phyloP scores from a whole-genome alignment of 2,113 vertebrate genomes.

The Sylvia atricapilla region DNA sequence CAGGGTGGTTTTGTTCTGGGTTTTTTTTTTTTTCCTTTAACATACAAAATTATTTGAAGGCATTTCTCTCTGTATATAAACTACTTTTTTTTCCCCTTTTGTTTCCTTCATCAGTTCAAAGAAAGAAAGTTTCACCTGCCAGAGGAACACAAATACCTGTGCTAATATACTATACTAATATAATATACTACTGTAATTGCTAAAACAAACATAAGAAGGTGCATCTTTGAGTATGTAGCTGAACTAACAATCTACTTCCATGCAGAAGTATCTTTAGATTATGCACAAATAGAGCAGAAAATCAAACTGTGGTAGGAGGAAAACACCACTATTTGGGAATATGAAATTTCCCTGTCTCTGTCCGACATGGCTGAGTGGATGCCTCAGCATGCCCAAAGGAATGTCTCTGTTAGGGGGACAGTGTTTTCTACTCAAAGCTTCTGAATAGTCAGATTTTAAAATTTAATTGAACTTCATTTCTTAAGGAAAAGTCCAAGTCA shows the following conservation, averaged over 20 bases:
- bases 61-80: not conserved
- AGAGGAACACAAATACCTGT: not conserved
- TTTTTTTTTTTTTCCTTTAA: not conserved
- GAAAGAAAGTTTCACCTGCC: not conserved
- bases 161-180: not conserved
- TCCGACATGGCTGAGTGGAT: not conserved
- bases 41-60: not conserved
- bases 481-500: not conserved
- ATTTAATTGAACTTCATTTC: not conserved
- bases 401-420: not conserved
- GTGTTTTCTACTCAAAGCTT: constrained; percentile 24
- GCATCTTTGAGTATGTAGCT: not conserved
- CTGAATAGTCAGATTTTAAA: constrained; percentile 10
- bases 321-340: not conserved
- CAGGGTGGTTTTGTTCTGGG: not conserved
- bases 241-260: not conserved
- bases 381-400: not conserved
- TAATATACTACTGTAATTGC: not conserved
- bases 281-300: not conserved
- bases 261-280: not conserved
- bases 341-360: not conserved
- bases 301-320: not conserved
- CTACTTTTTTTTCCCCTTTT: not conserved
- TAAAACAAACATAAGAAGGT: not conserved
- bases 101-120: not conserved